Base-by-base conservation (phyloP, 1,140 invertebrate species). In the Leptinotarsa undecemlineata region DNA sequence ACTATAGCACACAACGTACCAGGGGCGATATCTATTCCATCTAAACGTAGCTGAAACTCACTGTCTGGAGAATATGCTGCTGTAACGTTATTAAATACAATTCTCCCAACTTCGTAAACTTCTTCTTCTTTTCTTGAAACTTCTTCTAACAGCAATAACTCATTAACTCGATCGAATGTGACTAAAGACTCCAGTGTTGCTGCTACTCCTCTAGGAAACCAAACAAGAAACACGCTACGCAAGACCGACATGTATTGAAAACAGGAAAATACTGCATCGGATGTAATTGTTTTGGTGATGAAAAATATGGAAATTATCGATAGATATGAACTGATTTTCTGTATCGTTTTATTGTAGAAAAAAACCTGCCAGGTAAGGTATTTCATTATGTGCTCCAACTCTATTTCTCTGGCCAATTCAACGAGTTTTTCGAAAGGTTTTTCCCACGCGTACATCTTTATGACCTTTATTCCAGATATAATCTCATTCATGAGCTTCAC, bases 361-460 rank as follows among this genome's bases (percentile, higher is more conserved):
- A 11, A 11, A 15, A 66, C 21, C 15, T 66, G 63, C 4, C 5
- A 66, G 15, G 15, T 3, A 5, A 66, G 21, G 26, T 66, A 66
- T 20, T 66, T 23, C n/a, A 2, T 11, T 23, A 66, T 23, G 4
- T 4, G 15, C 13, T 21, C 3, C 20, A 66, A 21, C 26, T 66
- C 63, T 14, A 20, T 14, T 1, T 20, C 21, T 23, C 63, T 66
- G 15, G 20, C 15, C 13, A 13, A 15, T 20, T 19, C 6, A 3
- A 66, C 21, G 4, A 66, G 20, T 23, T 66, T 66, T 15, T 15
- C 26, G 72, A 93, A 92, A 4, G 91, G 90, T 71, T 87, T 88
- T 79, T 93, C 92, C 92, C 92, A 93, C 3, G 90, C 90, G 77
- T 93, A 93, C 92, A 94, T 94, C 85, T 94, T 95, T 20, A 95